These are phyloP conservation scores for Anhinga anhinga DNA, from an alignment of 2,113 vertebrate genomes.

Conservation along the genomic window DNA sequence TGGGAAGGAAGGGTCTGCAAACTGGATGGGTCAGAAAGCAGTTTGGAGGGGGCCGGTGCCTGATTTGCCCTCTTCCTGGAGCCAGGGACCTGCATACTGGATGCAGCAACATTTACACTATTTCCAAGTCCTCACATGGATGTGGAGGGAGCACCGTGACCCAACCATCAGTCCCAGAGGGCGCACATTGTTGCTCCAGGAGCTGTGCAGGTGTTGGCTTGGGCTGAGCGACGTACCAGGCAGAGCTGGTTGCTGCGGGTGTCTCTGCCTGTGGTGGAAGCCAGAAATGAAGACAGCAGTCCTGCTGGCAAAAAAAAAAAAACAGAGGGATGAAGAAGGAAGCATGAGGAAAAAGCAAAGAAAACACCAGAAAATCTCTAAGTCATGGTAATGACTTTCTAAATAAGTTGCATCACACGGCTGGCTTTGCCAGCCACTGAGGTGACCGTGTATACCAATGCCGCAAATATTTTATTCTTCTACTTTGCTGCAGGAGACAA, in stretches of 20 bases:
- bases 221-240: background rate
- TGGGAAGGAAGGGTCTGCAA: background rate
- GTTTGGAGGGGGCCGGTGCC: background rate
- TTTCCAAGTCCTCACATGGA: background rate
- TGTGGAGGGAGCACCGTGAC: background rate
- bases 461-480: background rate
- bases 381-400: background rate
- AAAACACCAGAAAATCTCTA: background rate
- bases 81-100: background rate
- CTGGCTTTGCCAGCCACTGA: background rate
- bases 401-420: background rate
- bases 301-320: background rate
- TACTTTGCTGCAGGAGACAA: background rate
- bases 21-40: background rate
- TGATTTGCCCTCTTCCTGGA: background rate
- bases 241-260: background rate
- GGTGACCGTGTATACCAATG: fast-evolving
- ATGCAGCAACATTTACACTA: background rate
- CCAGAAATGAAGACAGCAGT: background rate
- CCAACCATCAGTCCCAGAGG: background rate
- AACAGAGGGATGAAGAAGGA: background rate
- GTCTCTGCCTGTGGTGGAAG: background rate
- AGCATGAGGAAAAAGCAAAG: background rate
- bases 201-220: fast-evolving
- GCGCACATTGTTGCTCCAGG: background rate